phyloP scores from a whole-genome alignment of 1,140 invertebrate species.

The Drosophila pallidifrons region DNA sequence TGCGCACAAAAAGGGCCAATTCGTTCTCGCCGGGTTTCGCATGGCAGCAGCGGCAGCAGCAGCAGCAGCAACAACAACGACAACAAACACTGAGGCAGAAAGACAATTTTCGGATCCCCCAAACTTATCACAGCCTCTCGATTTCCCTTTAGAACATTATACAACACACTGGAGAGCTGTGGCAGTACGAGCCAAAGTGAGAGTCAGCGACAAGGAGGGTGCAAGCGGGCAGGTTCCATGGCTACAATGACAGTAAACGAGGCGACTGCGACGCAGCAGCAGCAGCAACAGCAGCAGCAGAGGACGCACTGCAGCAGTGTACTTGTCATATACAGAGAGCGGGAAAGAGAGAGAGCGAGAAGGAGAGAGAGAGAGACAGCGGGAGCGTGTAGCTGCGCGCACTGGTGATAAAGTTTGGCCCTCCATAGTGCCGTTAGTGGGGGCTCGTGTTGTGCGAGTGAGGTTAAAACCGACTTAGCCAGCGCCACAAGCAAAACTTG shows the following conservation, averaged over 20 bases:
- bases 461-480: conserved; percentile 69
- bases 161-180: conserved; percentile 80
- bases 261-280: conserved; percentile 29
- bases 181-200: conserved; percentile 48
- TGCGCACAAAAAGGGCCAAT: conserved; percentile 83
- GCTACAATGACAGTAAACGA: conserved; percentile 56
- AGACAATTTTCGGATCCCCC: conserved; percentile 85
- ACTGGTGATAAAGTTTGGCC: conserved; percentile 79
- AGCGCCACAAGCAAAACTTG: conserved; percentile 58
- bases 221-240: conserved; percentile 16
- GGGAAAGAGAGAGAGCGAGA: conserved; percentile 29
- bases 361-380: background rate
- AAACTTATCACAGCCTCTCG: conserved; percentile 85
- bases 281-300: conserved; percentile 43
- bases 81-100: conserved; percentile 56
- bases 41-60: conserved; percentile 45
- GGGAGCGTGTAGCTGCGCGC: conserved; percentile 49
- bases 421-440: conserved; percentile 79
- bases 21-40: conserved; percentile 79
- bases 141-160: conserved; percentile 85
- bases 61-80: conserved; percentile 31
- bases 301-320: conserved; percentile 77
- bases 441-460: conserved; percentile 55
- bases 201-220: background rate
- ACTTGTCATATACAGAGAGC: conserved; percentile 75